A percentile compares a stretch with the other conserved stretches of the same genome.
Conservation (phyloP, 1,140 invertebrate genomes). For the Heliothis virescens region DNA sequence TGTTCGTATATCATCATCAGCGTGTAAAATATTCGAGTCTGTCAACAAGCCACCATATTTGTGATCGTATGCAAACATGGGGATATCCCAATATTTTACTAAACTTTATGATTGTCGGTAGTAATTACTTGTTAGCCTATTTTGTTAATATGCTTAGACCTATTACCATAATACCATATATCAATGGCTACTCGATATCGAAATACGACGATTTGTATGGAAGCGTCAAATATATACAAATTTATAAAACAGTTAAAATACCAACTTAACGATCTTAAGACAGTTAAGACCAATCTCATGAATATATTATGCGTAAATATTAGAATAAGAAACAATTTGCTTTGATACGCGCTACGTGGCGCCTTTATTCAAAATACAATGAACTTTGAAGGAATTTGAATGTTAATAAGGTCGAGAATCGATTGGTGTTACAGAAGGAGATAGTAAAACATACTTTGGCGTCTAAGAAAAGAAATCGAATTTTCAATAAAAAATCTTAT, state of each 20-base stretch:
- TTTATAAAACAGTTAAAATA: slow-evolving; percentile 69
- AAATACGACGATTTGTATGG: slow-evolving; percentile 76
- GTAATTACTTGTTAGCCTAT: slow-evolving; percentile 63
- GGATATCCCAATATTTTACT: slow-evolving; percentile 38
- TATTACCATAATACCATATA: slow-evolving; percentile 77
- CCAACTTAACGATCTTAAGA: slow-evolving; percentile 66
- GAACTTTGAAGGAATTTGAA: slow-evolving; percentile 6
- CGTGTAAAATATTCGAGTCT: slow-evolving; percentile 38
- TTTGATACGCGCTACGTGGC: slow-evolving; percentile 55
- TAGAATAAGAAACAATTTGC: slow-evolving; percentile 61
- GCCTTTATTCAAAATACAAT: slow-evolving; percentile 26
- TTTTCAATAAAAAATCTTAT: slow-evolving; percentile 23
- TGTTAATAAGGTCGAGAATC: slow-evolving; percentile 20
- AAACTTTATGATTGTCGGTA: slow-evolving; percentile 44
- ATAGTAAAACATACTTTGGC: slow-evolving; percentile 14
- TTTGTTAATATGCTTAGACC: slow-evolving; percentile 67
- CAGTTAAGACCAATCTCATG: slow-evolving; percentile 74
- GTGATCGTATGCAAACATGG: slow-evolving; percentile 37
- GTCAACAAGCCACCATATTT: slow-evolving; percentile 41
- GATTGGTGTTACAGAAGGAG: slow-evolving; percentile 13
- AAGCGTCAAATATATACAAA: slow-evolving; percentile 59
- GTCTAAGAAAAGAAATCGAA: slow-evolving; percentile 28
- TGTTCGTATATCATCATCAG: slow-evolving; percentile 37
- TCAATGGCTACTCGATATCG: slow-evolving; percentile 66
- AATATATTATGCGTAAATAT: slow-evolving; percentile 74